Evolutionary conservation across 2,888 invertebrate species (phyloP), one percentile per base, ranked within the genome.

Genomic region (Synergus gifuensis): DNA sequence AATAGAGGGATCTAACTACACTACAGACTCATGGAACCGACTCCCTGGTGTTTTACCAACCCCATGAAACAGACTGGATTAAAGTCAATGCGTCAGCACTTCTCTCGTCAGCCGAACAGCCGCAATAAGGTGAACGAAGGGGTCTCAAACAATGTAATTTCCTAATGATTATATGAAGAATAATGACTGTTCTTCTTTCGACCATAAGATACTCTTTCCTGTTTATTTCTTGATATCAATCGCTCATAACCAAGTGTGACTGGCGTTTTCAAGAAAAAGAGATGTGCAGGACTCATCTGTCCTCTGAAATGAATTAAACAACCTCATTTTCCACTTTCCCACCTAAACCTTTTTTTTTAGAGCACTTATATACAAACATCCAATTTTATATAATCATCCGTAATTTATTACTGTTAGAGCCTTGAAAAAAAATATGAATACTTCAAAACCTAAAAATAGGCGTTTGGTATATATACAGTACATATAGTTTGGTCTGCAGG

Each of bases 1-100:
- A 22, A 11, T 8, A n/a, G 78, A 66, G 83, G 80, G 76, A 62
- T 12, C 54, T 14, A 60, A 78, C 46, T 40, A 36, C 36, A 36
- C 36, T 36, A 36, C 36, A 49, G 44, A 44, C 40, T 62, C 49
- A 58, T 76, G 46, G 36, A 66, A 58, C 62, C 54, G 77, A 80
- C 81, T 84, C 81, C 78, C 79, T 79, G 79, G 78, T 82, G 83
- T 87, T 87, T 86, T 81, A 85, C 76, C 76, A 83, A 80, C 83
- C 84, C 79, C 81, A 82, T 82, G 83, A 79, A 79, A 79, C 83
- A 42, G 28, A 79, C 79, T 14, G 84, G 86, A 90, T 90, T 89
- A 90, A 88, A 87, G 84, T 81, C 81, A 79, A 84, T 87, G 88
- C 88, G 88, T 91, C 91, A 91, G 90, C 90, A 85, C 83, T 88